phyloP scores from a whole-genome alignment of 2,113 vertebrate species.

The Myiopsitta monachus region DNA sequence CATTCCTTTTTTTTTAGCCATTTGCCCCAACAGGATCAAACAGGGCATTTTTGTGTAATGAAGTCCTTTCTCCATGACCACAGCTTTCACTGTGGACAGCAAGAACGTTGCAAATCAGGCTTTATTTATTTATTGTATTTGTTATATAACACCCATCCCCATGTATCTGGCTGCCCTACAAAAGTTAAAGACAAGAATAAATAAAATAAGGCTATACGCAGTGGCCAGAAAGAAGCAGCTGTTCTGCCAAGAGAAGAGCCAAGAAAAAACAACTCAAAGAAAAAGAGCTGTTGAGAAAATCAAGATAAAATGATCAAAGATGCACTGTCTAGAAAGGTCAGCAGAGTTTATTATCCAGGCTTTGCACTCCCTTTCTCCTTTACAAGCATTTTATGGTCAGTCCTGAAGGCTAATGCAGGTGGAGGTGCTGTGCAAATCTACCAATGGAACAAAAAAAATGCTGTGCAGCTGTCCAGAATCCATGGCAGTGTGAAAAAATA shows the following conservation, averaged over 20 bases:
- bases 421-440: neutral
- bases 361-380: neutral
- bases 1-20: constrained; percentile 1
- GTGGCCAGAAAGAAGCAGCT: constrained; percentile 44
- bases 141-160: constrained; percentile 67
- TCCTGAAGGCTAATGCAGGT: neutral
- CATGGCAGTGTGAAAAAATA: neutral
- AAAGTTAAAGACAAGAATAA: constrained; percentile 57
- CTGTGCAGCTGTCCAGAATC: neutral
- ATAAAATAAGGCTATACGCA: constrained; percentile 52
- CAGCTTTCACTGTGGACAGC: constrained; percentile 53
- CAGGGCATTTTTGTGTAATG: constrained; percentile 61
- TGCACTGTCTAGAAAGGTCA: neutral
- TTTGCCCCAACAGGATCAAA: constrained; percentile 58
- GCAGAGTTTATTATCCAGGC: neutral
- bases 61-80: constrained; percentile 65
- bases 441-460: neutral
- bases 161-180: constrained; percentile 65
- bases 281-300: constrained; percentile 33
- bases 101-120: constrained; percentile 39
- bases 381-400: neutral
- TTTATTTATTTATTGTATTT: constrained; percentile 69
- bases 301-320: constrained; percentile 53
- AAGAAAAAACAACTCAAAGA: constrained; percentile 38
- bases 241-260: constrained; percentile 54